phyloP scores from a whole-genome alignment of 1,140 invertebrate genomes.

The Propsilocerus akamusi region DNA sequence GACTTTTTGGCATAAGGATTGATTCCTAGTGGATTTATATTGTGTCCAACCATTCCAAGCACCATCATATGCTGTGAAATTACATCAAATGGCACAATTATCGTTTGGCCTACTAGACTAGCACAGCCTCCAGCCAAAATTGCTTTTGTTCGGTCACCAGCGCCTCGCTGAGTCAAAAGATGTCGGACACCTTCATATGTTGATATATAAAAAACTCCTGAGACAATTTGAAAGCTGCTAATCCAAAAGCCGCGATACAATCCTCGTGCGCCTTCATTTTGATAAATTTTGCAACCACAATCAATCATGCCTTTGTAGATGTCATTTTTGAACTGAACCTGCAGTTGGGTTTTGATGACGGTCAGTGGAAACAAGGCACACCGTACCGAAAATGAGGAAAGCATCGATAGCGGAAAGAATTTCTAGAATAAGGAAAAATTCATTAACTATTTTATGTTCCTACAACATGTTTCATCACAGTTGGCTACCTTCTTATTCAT shows the following conservation, averaged over 20 bases:
- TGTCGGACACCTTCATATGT: slow-evolving; percentile 88
- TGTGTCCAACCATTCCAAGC: slow-evolving; percentile 44
- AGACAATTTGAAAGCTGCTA: slow-evolving; percentile 61
- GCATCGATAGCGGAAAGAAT: slow-evolving; percentile 81
- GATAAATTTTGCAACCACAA: slow-evolving; percentile 77
- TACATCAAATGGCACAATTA: slow-evolving; percentile 92
- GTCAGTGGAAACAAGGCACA: slow-evolving; percentile 88
- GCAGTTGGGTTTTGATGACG: slow-evolving; percentile 90
- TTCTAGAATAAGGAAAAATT: slow-evolving; percentile 23
- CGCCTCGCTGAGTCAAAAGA: slow-evolving; percentile 41
- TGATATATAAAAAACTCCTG: slow-evolving; percentile 83
- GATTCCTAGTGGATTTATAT: slow-evolving; percentile 49
- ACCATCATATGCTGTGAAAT: slow-evolving; percentile 95
- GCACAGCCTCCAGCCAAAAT: slow-evolving; percentile 66
- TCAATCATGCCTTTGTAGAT: slow-evolving; percentile 79
- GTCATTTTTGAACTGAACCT: slow-evolving; percentile 68
- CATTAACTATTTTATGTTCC: not conserved
- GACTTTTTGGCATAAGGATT: slow-evolving; percentile 36
- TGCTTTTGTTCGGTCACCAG: slow-evolving; percentile 23
- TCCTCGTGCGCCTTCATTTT: slow-evolving; percentile 68
- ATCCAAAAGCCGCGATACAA: slow-evolving; percentile 94
- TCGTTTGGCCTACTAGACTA: slow-evolving; percentile 83
- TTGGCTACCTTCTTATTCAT: slow-evolving; percentile 65
- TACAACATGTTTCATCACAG: not conserved
- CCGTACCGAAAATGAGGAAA: slow-evolving; percentile 68